Evolutionary conservation across 2,113 vertebrate genomes (phyloP), one percentile per base, ranked within the genome.

Genomic region (Corapipo altera): DNA sequence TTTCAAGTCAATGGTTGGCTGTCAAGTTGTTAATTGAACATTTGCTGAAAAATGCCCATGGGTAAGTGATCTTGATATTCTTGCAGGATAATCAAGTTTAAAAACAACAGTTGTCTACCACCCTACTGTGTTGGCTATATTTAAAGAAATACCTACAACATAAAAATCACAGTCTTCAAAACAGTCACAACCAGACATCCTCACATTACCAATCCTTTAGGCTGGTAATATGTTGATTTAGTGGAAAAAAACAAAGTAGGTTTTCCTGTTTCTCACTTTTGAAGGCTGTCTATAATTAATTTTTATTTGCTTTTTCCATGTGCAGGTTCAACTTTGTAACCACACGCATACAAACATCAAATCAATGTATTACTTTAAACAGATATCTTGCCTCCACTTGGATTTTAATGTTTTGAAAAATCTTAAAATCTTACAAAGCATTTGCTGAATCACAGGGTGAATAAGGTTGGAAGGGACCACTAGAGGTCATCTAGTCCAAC

Each of bases 1-100:
- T 85, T 91, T 84, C 35, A 78, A 91, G 58, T 72, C 83, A 46
- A 37, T 41, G 23, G 12, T 14, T 81, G 26, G 44, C 70, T 91
- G 71, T 85, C 89, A 94, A 90, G 49, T 57, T 82, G 73, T 76
- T 88, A 84, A 84, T 88, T 79, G 79, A 94, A 71, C 72, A 72
- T 77, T 83, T 94, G 72, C 27, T 77, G 66, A 79, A 88, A 93
- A 95, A 88, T 49, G 39, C 70, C 78, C 49, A 2, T 15, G 43
- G 28, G 87, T 57, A 83, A 89, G 20, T 27, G 39, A 74, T 93
- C 57, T 85, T n/a, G 69, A 73, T 93, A 84, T 91, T 81, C 30
- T 64, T 91, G 73, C 74, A 78, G 61, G 30, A 71, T 89, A 95
- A 92, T 89, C 35, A 46, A 30, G 37, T 88, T 92, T 88, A 37